Percentiles rank a stretch among this genome's conserved stretches.
Conservation (phyloP, 1,140 invertebrate species). For the Zaprionus lachaisei region DNA sequence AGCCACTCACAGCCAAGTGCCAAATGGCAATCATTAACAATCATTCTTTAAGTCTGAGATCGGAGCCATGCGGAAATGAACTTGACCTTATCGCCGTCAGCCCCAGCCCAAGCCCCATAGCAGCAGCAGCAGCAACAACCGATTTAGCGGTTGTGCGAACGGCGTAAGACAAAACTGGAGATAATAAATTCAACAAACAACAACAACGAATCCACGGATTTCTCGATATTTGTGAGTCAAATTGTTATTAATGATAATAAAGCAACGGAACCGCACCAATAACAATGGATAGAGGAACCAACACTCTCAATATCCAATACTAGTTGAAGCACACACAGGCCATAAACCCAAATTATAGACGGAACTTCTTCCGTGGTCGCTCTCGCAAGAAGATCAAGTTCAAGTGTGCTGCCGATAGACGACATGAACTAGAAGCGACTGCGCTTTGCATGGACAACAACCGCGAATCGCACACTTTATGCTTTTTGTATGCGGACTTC, state of each 20-base stretch:
- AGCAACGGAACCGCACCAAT: conserved; percentile 67
- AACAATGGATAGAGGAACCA: conserved; percentile 18
- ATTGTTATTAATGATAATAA: conserved; percentile 70
- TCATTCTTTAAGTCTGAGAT: conserved; percentile 37
- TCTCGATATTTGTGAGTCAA: conserved; percentile 74
- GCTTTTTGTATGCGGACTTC: conserved; percentile 24
- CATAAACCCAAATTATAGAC: conserved; percentile 3
- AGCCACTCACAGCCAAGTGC: conserved; percentile 16
- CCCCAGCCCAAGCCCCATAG: conserved; percentile 30
- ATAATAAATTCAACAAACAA: conserved; percentile 58
- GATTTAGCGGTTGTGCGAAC: conserved; percentile 46
- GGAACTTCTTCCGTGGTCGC: conserved; percentile 56
- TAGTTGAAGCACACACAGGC: background rate
- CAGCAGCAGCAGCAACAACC: conserved; percentile 6
- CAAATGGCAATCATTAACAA: conserved; percentile 28
- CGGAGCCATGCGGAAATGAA: conserved; percentile 69
- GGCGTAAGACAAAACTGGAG: conserved; percentile 56
- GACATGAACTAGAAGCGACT: conserved; percentile 41
- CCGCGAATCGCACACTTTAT: conserved; percentile 9
- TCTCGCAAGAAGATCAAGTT: conserved; percentile 68
- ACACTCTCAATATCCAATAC: background rate
- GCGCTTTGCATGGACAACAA: conserved; percentile 23
- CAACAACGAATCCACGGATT: conserved; percentile 40
- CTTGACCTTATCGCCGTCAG: conserved; percentile 74
- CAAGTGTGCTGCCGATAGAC: conserved; percentile 42